A percentile compares a stretch with the other conserved stretches of the same genome.
These are phyloP conservation scores for Anoplophora glabripennis DNA, from an alignment of 1,140 invertebrate genomes.

Conservation along the genomic window DNA sequence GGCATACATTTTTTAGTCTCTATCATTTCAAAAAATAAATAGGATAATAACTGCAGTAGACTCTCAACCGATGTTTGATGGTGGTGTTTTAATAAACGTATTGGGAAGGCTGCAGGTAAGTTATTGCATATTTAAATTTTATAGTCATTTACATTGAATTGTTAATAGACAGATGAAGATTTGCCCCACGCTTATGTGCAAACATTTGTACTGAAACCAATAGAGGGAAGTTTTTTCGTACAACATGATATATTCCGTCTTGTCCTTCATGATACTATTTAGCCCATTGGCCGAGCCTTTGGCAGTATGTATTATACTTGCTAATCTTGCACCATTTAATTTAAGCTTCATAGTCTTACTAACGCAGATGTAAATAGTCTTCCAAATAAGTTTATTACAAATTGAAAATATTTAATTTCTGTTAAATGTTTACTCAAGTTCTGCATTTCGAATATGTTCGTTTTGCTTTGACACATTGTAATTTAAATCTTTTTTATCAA, in stretches of 20 bases:
- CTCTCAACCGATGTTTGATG: constrained; percentile 93
- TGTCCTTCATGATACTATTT: constrained; percentile 72
- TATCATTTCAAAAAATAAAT: constrained; percentile 90
- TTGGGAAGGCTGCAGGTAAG: constrained; percentile 88
- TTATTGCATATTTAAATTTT: constrained; percentile 12
- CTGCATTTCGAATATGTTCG: no score
- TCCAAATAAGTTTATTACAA: no score
- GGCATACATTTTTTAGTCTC: constrained; percentile 57
- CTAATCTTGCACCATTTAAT: no score
- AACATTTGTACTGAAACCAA: constrained; percentile 86
- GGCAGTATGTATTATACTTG: constrained; percentile 26
- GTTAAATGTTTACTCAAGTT: no score
- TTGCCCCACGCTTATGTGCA: constrained; percentile 87
- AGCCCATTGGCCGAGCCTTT: constrained; percentile 12
- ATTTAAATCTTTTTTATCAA: no score
- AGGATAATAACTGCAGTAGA: constrained; percentile 90
- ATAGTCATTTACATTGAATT: background rate
- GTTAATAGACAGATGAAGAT: constrained; percentile 81
- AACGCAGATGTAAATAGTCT: no score
- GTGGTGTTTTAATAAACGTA: constrained; percentile 90
- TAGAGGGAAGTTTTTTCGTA: constrained; percentile 82
- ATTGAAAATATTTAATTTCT: no score
- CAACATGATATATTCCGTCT: constrained; percentile 90
- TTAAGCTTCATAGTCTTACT: no score
- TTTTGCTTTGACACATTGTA: no score